A percentile compares a stretch with the other conserved stretches of the same genome.
Conservation (phyloP, 2,888 invertebrate genomes). For the Bedellia somnulentella region DNA sequence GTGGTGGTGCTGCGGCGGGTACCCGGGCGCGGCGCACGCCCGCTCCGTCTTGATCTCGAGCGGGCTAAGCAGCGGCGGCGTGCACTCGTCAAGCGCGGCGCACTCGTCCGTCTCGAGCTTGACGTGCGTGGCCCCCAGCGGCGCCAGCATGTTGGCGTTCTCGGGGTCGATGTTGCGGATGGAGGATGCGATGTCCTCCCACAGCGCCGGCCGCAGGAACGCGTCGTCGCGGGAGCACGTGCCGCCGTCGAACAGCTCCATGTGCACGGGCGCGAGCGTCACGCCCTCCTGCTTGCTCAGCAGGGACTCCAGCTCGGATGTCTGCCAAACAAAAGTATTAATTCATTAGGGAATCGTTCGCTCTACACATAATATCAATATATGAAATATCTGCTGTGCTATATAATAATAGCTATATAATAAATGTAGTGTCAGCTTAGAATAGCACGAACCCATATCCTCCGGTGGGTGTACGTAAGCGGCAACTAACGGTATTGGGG, state of each 20-base stretch:
- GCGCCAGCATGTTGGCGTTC: slow-evolving; percentile 83
- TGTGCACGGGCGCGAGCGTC: slow-evolving; percentile 63
- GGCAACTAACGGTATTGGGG: too few relatives aligned
- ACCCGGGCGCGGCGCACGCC: slow-evolving; percentile 59
- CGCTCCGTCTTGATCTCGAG: slow-evolving; percentile 82
- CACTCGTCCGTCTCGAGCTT: slow-evolving; percentile 76
- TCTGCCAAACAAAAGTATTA: slow-evolving; percentile 57
- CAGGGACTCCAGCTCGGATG: slow-evolving; percentile 78
- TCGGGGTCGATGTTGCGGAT: slow-evolving; percentile 89
- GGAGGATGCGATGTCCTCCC: slow-evolving; percentile 91
- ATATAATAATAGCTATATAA: too few relatives aligned
- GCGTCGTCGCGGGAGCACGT: slow-evolving; percentile 74
- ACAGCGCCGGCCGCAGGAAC: slow-evolving; percentile 83
- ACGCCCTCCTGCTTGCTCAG: slow-evolving; percentile 76
- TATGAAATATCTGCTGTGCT: too few relatives aligned
- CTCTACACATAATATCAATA: too few relatives aligned
- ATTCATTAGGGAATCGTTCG: too few relatives aligned
- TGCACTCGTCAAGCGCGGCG: slow-evolving; percentile 61
- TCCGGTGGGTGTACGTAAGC: too few relatives aligned
- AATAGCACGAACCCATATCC: too few relatives aligned
- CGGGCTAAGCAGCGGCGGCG: slow-evolving; percentile 74
- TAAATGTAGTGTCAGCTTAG: too few relatives aligned
- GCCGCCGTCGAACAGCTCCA: slow-evolving; percentile 57
- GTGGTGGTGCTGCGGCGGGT: slow-evolving; percentile 26
- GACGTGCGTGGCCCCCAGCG: slow-evolving; percentile 68